Percentiles rank a stretch among this genome's conserved stretches.
Evolutionary conservation across 2,888 invertebrate genomes (phyloP).

Genomic region (Epinotia bilunana): DNA sequence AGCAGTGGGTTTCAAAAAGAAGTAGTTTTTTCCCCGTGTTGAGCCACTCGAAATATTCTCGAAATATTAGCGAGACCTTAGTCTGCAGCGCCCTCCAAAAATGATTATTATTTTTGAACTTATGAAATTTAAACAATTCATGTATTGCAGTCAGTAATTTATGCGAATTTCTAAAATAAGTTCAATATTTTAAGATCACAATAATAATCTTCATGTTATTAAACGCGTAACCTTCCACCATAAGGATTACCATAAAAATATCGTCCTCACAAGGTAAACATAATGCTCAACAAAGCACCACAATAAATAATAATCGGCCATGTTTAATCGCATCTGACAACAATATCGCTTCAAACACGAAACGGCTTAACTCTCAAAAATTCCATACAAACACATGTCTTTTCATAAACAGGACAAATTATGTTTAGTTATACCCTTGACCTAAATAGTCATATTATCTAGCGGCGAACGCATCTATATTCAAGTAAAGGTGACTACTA

Average conservation of each 20-base stretch:
- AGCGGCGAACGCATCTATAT: slow-evolving; percentile 2
- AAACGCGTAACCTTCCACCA: not conserved
- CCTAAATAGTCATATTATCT: slow-evolving; percentile 1
- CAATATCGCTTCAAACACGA: not conserved
- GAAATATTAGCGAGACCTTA: no score
- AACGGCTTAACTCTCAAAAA: not conserved
- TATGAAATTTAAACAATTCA: no score
- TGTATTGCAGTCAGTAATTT: no score
- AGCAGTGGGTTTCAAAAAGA: no score
- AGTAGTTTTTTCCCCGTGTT: no score
- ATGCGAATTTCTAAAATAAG: no score
- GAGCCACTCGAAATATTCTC: no score
- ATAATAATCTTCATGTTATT: not conserved
- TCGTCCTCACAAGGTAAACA: not conserved
- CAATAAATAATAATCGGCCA: slow-evolving; percentile 7
- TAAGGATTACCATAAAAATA: slow-evolving; percentile 11
- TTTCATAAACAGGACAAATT: not conserved
- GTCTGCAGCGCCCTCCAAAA: no score
- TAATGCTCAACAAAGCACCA: not conserved
- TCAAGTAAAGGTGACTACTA: not conserved
- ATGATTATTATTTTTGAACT: no score
- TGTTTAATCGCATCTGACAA: not conserved
- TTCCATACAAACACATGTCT: not conserved
- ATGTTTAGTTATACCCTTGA: not conserved
- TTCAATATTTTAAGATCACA: no score